A percentile compares a stretch with the other conserved stretches of the same genome.
phyloP scores from a whole-genome alignment of 2,113 vertebrate genomes.

The Oncorhynchus kisutch region DNA sequence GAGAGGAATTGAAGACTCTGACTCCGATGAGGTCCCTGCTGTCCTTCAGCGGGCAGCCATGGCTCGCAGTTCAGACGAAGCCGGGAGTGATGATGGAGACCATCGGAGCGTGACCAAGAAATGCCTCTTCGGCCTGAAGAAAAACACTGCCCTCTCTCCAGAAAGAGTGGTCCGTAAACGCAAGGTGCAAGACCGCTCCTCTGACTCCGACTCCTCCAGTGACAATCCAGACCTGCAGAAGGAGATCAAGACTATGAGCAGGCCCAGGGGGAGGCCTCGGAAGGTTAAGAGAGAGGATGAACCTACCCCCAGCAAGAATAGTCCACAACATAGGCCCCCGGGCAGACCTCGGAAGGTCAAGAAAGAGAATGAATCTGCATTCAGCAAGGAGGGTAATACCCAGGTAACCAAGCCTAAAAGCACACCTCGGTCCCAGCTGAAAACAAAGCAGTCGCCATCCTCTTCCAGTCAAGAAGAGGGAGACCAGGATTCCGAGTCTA shows the following conservation, averaged over 20 bases:
- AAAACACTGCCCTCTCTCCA: slow-evolving; percentile 72
- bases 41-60: slow-evolving; percentile 83
- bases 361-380: slow-evolving; percentile 23
- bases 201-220: slow-evolving; percentile 84
- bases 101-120: slow-evolving; percentile 69
- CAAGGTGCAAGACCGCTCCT: slow-evolving; percentile 81
- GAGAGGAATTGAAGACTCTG: slow-evolving; percentile 74
- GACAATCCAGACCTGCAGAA: slow-evolving; percentile 83
- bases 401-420: slow-evolving; percentile 9
- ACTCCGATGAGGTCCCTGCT: slow-evolving; percentile 90
- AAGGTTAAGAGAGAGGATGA: slow-evolving; percentile 56
- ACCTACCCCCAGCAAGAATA: slow-evolving; percentile 20
- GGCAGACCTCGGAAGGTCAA: slow-evolving; percentile 62
- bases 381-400: slow-evolving; percentile 31
- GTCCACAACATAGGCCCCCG: slow-evolving; percentile 48
- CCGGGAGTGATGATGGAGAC: slow-evolving; percentile 75
- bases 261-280: slow-evolving; percentile 67
- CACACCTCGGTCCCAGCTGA: slow-evolving; percentile 2
- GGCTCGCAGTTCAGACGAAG: slow-evolving; percentile 84
- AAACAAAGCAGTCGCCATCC: slow-evolving; percentile 39
- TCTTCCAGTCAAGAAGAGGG: slow-evolving; percentile 71
- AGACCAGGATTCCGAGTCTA: slow-evolving; percentile 67
- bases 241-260: slow-evolving; percentile 77
- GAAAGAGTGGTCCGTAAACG: slow-evolving; percentile 79
- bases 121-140: slow-evolving; percentile 69